Conservation (phyloP, 2,113 vertebrate genomes). For the Oreochromis aureus region DNA sequence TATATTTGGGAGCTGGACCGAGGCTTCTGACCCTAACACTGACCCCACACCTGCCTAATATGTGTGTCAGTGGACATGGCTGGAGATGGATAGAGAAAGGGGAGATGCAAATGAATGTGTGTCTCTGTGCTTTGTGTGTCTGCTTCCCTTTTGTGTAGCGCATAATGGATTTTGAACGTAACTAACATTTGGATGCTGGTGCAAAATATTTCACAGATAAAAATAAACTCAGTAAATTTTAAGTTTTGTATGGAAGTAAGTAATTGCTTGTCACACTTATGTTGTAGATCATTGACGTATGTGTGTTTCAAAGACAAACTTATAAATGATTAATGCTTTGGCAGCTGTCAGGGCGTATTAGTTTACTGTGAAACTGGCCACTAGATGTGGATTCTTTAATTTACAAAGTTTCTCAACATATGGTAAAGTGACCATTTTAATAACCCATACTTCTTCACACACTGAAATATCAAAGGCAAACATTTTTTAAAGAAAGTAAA, state of each 20-base stretch:
- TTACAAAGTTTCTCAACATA: not conserved
- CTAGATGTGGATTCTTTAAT: not conserved
- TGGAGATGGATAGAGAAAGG: not conserved
- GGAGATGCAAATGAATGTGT: not conserved
- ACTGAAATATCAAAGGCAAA: not conserved
- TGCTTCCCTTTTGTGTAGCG: not conserved
- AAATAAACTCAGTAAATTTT: not conserved
- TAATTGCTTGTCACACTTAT: not conserved
- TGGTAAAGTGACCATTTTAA: not conserved
- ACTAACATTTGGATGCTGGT: not conserved
- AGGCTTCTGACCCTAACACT: constrained; percentile 50
- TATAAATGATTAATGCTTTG: not conserved
- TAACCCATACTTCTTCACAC: not conserved
- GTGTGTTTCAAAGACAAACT: not conserved
- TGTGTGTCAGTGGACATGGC: constrained; percentile 4
- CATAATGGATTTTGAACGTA: not conserved
- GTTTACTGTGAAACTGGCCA: not conserved
- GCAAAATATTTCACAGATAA: not conserved
- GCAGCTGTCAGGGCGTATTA: not conserved
- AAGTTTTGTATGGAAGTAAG: not conserved
- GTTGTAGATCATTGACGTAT: not conserved
- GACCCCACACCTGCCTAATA: constrained; percentile 67
- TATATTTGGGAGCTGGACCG: constrained; percentile 72
- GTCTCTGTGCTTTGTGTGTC: not conserved
- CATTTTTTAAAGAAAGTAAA: not conserved